phyloP scores from a whole-genome alignment of 2,113 vertebrate genomes.

The Tachuris rubrigastra region DNA sequence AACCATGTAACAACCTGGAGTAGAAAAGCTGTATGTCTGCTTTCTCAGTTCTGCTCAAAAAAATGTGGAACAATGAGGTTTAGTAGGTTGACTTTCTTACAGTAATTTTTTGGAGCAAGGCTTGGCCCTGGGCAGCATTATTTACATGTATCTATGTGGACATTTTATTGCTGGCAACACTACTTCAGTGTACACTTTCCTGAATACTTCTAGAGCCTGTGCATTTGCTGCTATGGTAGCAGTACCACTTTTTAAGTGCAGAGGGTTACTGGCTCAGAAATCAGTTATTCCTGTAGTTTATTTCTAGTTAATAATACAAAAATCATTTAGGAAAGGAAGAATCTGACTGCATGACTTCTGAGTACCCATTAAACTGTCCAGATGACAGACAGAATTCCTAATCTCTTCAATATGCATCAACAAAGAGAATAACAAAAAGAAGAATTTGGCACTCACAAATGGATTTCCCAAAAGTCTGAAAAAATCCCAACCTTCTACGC shows the following conservation, averaged over 20 bases:
- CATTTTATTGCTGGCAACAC: neutral
- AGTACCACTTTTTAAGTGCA: neutral
- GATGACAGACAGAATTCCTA: neutral
- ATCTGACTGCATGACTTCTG: neutral
- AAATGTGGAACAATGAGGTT: neutral
- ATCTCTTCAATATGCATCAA: neutral
- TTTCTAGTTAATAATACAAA: neutral
- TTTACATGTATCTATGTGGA: neutral
- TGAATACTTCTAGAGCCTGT: neutral
- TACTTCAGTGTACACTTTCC: neutral
- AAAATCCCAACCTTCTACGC: neutral
- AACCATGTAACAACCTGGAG: neutral
- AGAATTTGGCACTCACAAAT: neutral
- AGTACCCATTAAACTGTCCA: neutral
- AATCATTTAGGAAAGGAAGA: neutral
- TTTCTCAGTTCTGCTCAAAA: neutral
- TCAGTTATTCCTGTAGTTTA: neutral
- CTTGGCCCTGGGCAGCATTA: neutral
- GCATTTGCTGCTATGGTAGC: neutral
- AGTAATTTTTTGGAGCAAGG: neutral
- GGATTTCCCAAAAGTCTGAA: neutral
- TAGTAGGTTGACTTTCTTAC: neutral
- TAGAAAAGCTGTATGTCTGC: neutral
- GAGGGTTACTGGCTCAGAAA: neutral
- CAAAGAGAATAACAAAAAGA: neutral